Percentiles rank a stretch among this genome's conserved stretches.
These are phyloP conservation scores for Atta colombica DNA, from an alignment of 1,140 invertebrate genomes.

Conservation along the genomic window DNA sequence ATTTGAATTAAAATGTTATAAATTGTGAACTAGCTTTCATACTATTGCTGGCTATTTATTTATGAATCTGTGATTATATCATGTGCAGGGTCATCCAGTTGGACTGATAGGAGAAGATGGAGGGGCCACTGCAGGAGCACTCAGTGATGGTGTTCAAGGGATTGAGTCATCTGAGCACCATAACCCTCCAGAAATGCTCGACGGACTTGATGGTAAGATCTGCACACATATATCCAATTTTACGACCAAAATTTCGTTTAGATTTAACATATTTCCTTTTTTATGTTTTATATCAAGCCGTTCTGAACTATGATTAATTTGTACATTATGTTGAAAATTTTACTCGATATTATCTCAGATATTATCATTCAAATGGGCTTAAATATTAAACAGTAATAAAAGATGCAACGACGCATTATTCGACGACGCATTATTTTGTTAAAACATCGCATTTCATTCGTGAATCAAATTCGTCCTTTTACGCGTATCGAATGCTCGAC, in stretches of 20 bases:
- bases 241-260: slow-evolving; percentile 74
- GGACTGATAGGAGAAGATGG: slow-evolving; percentile 83
- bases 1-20: not conserved
- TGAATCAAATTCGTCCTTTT: not conserved
- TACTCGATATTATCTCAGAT: not conserved
- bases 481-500: not conserved
- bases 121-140: slow-evolving; percentile 80
- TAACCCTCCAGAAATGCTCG: slow-evolving; percentile 85
- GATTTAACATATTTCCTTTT: slow-evolving; percentile 75
- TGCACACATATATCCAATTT: slow-evolving; percentile 70
- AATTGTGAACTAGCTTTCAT: not conserved
- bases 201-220: slow-evolving; percentile 86
- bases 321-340: not conserved
- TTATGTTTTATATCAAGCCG: not conserved
- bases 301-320: not conserved
- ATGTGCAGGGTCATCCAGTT: slow-evolving; percentile 84
- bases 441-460: slow-evolving; percentile 4
- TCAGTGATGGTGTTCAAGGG: slow-evolving; percentile 83
- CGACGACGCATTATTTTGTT: not conserved
- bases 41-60: slow-evolving; percentile 34
- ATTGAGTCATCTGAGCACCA: slow-evolving; percentile 85
- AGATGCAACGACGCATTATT: not conserved
- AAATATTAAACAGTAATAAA: not conserved
- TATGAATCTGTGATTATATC: slow-evolving; percentile 45
- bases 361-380: slow-evolving; percentile 3